These are phyloP conservation scores for Zosterops lateralis DNA, from an alignment of 2,113 vertebrate genomes.

Conservation along the genomic window DNA sequence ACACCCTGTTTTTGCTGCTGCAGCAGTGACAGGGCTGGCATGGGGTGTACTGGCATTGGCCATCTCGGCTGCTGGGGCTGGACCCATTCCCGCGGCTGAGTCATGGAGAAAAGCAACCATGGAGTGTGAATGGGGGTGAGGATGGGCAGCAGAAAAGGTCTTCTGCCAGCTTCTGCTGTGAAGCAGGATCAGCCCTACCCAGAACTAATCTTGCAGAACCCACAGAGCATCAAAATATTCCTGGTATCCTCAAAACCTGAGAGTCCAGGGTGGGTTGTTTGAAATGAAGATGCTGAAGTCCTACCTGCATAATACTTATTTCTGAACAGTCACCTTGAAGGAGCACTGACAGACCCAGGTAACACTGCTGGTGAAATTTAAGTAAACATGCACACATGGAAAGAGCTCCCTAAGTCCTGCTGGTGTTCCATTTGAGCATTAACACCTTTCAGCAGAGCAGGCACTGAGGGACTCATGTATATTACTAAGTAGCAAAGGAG, in stretches of 20 bases:
- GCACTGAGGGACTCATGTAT: neutral
- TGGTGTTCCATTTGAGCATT: neutral
- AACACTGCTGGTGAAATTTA: neutral
- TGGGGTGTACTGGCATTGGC: neutral
- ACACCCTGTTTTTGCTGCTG: neutral
- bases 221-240: neutral
- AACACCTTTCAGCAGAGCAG: neutral
- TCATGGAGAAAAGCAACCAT: neutral
- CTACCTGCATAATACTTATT: neutral
- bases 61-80: neutral
- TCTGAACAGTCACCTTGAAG: neutral
- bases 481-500: neutral
- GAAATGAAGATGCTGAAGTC: neutral
- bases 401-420: neutral
- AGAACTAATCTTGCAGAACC: neutral
- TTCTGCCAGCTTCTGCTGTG: neutral
- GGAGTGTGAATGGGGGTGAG: neutral
- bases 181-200: neutral
- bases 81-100: neutral
- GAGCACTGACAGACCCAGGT: neutral
- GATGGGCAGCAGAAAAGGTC: neutral
- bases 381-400: fast-evolving
- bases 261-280: neutral
- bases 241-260: neutral
- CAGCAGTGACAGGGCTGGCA: neutral